Percentiles rank a stretch among this genome's conserved stretches.
Evolutionary conservation across 2,797 vertebrate species (phyloP).

Genomic region (Sebastes alutus): DNA sequence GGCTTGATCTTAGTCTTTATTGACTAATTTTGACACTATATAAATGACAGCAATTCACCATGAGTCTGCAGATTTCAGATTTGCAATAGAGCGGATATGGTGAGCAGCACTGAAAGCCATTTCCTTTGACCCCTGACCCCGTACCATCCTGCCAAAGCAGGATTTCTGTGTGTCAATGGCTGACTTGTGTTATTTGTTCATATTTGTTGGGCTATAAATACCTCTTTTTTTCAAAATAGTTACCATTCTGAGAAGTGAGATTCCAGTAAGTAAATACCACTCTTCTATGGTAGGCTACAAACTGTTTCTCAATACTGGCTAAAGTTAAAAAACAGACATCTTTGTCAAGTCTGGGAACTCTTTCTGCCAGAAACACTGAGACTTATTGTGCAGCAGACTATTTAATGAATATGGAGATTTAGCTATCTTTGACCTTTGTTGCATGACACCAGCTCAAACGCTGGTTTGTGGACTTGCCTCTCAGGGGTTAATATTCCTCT

Average conservation of each 20-base stretch:
- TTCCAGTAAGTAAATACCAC: not conserved
- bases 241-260: constrained; percentile 22
- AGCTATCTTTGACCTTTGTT: not conserved
- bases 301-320: constrained; percentile 7
- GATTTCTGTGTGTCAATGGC: constrained; percentile 7
- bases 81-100: not conserved
- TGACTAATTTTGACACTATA: not conserved
- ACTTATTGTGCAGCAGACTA: not conserved
- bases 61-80: not conserved
- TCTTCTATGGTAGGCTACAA: not conserved
- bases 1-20: not conserved
- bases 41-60: not conserved
- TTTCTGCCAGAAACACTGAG: not conserved
- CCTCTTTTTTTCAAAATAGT: constrained; percentile 1
- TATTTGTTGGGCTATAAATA: constrained; percentile 48
- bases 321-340: constrained; percentile 15
- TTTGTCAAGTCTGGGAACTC: constrained; percentile 1
- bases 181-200: constrained; percentile 43
- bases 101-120: not conserved
- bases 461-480: not conserved
- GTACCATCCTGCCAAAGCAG: not conserved
- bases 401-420: not conserved
- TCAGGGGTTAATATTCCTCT: constrained; percentile 15
- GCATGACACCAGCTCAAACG: not conserved
- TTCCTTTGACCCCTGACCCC: constrained; percentile 9